A percentile compares a stretch with the other conserved stretches of the same genome.
Evolutionary conservation across 2,888 invertebrate genomes (phyloP).

Genomic region (Gymnoscelis rufifasciata): DNA sequence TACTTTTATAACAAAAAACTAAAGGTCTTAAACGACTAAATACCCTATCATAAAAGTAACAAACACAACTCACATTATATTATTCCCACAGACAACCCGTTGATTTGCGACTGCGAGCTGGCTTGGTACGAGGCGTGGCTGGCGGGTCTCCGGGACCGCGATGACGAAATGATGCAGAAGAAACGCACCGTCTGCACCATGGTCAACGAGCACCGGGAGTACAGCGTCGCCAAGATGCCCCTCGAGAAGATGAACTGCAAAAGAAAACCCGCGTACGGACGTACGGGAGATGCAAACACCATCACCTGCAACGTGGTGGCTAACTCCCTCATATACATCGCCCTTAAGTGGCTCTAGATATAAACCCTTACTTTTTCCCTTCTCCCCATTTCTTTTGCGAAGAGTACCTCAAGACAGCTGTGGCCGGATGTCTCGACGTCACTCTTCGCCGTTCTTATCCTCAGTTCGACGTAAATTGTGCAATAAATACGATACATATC

Average conservation of each 20-base stretch:
- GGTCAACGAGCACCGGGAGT: conserved; percentile 89
- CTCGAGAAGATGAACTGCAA: conserved; percentile 90
- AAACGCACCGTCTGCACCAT: conserved; percentile 91
- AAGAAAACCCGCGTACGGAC: conserved; percentile 78
- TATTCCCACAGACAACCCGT: conserved; percentile 93
- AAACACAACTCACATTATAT: no score
- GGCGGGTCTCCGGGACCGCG: conserved; percentile 86
- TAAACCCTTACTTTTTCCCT: conserved; percentile 34
- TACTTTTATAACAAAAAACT: no score
- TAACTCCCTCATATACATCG: conserved; percentile 46
- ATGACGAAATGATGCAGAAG: conserved; percentile 93
- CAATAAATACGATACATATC: conserved; percentile 77
- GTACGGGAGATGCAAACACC: conserved; percentile 48
- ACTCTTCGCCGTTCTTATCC: conserved; percentile 46
- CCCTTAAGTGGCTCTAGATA: conserved; percentile 56
- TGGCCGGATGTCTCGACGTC: conserved; percentile 68
- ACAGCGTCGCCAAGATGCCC: conserved; percentile 89
- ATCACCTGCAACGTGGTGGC: conserved; percentile 41
- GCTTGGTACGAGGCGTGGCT: conserved; percentile 93
- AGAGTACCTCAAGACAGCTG: conserved; percentile 61
- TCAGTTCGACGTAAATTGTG: conserved; percentile 63
- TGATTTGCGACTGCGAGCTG: conserved; percentile 92
- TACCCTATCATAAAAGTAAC: no score
- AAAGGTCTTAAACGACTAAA: no score
- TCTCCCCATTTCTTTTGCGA: conserved; percentile 47